Percentiles rank a stretch among this genome's conserved stretches.
Conservation (phyloP, 2,888 invertebrate genomes). For the Nymphalis c-album region DNA sequence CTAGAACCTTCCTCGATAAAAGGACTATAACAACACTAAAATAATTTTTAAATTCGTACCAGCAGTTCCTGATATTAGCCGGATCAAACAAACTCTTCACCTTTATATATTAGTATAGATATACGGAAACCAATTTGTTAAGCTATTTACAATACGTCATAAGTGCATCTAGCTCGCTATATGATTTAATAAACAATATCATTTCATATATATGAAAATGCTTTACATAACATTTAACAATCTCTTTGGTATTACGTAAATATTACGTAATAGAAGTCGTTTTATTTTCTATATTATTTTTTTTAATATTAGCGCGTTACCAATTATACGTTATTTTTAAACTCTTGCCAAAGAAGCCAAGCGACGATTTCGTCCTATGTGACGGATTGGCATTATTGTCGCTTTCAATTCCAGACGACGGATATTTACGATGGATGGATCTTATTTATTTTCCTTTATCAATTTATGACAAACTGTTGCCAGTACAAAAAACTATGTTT, state of each 20-base stretch:
- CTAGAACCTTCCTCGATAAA: no score
- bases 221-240: not conserved
- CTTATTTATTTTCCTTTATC: not conserved
- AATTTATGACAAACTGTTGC: not conserved
- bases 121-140: no score
- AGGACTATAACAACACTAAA: no score
- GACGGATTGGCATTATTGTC: conserved; percentile 36
- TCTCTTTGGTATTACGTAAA: not conserved
- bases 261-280: not conserved
- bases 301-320: not conserved
- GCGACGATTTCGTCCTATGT: conserved; percentile 5
- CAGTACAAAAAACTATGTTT: not conserved
- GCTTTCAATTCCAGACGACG: conserved; percentile 38
- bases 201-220: no score
- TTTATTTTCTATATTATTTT: not conserved
- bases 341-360: conserved; percentile 1
- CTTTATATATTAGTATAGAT: no score
- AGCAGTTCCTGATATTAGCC: no score
- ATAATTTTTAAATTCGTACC: no score
- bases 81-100: no score
- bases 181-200: no score
- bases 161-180: no score
- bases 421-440: conserved; percentile 36
- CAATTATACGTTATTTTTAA: not conserved
- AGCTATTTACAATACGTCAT: no score